Conservation (phyloP, 2,888 invertebrate genomes). For the Chrysopilus asiliformis region DNA sequence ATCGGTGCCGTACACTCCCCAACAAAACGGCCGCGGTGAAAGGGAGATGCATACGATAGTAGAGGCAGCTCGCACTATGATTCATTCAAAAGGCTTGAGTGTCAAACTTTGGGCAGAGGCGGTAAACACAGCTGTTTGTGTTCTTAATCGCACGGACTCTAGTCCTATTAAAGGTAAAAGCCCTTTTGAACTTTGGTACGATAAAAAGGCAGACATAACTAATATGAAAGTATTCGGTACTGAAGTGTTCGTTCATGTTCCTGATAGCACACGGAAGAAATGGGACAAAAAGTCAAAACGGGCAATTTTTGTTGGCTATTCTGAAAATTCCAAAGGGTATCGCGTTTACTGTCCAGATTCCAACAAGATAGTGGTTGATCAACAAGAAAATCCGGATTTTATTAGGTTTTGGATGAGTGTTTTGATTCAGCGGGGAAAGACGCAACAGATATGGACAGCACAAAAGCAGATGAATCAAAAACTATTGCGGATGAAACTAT, state of each 20-base stretch:
- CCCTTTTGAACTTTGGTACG: conserved; percentile 21
- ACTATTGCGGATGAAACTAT: too few relatives aligned
- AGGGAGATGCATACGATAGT: conserved; percentile 25
- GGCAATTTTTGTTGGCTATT: conserved; percentile 6
- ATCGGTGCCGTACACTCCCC: conserved; percentile 23
- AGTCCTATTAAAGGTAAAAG: conserved; percentile 16
- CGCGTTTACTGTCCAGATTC: conserved; percentile 10
- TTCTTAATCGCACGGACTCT: conserved; percentile 23
- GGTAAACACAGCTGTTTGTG: conserved; percentile 23
- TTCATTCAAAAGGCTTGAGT: conserved; percentile 16
- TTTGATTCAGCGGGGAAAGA: too few relatives aligned
- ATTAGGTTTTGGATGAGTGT: too few relatives aligned
- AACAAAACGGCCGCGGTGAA: conserved; percentile 28
- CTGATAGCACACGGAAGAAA: conserved; percentile 2
- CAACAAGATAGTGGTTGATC: conserved; percentile 9
- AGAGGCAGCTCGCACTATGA: conserved; percentile 21
- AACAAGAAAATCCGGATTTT: conserved; percentile 11
- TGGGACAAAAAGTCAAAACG: conserved; percentile 3
- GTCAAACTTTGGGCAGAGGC: conserved; percentile 30
- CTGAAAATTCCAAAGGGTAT: conserved; percentile 10
- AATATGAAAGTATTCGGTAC: conserved; percentile 8
- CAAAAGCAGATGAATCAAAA: too few relatives aligned
- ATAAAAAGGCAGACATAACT: conserved; percentile 11
- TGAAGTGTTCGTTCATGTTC: conserved; percentile 5
- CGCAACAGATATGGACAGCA: too few relatives aligned